Evolutionary conservation across 1,140 invertebrate species (phyloP), one percentile per base, ranked within the genome.

Genomic region (Leptonema lineaticorne): DNA sequence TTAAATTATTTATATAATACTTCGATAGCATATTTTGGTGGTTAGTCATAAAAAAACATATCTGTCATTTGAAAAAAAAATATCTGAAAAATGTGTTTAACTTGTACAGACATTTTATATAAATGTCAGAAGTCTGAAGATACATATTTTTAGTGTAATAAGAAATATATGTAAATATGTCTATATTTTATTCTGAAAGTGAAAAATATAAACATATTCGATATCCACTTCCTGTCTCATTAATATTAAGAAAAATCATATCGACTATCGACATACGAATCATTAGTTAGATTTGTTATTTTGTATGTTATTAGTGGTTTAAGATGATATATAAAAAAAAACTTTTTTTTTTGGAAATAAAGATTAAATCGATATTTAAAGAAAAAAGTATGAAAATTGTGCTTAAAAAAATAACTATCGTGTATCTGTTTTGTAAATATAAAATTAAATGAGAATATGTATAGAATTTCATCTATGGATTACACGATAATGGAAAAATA

Each of bases 221-320:
- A 41, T 41, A 53, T 24, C 14, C 50, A 53, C 50, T 53, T 59
- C 57, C 57, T 59, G 57, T 59, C 57, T 62, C 59, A 33, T 62
- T 62, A 59, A 33, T 33, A 45, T 33, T n/a, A n/a, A n/a, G n/a
- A n/a, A n/a, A n/a, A n/a, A n/a, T n/a, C n/a, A n/a, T n/a, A n/a
- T n/a, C n/a, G n/a, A n/a, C 9, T 45, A 62, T 62, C 26, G 22
- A 37, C 24, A 62, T 62, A 62, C 37, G 59, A 62, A 62, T 45
- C 59, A 62, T 45, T 48, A 28, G 57, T 29, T 69, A 69, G 60
- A 69, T 69, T 69, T 69, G 67, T 69, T 69, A 69, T 63, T 63
- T 69, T 69, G 60, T 69, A 69, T 63, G 59, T 58, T 67, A 59
- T 50, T 64, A 64, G 45, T 50, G 45, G 24, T 26, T n/a, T 64